Conservation (phyloP, 2,888 invertebrate species). For the Clanis bilineata region DNA sequence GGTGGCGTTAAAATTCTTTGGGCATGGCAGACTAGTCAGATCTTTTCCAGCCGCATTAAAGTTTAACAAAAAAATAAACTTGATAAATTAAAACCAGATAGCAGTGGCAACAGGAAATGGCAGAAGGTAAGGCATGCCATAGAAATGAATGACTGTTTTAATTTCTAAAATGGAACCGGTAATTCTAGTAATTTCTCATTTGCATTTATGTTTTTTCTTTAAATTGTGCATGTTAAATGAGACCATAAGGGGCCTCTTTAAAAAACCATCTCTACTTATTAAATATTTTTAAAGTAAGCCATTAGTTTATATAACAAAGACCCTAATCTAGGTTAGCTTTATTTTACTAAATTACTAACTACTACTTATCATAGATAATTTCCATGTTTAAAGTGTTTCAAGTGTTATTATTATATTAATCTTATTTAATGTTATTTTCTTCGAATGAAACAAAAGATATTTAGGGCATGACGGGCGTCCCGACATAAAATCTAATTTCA, state of each 20-base stretch:
- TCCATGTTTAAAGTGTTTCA: no score
- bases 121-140: neutral
- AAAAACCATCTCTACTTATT: no score
- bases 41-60: no score
- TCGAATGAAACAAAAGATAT: slow-evolving; percentile 2
- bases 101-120: neutral
- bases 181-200: slow-evolving; percentile 1
- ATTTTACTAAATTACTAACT: neutral
- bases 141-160: neutral
- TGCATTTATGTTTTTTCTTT: neutral
- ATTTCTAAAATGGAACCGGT: neutral
- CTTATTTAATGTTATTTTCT: neutral
- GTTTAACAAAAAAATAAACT: no score
- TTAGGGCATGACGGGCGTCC: slow-evolving; percentile 3
- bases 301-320: neutral
- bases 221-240: neutral
- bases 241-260: neutral
- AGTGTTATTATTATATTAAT: no score
- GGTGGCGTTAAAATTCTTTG: no score
- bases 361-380: no score
- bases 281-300: neutral
- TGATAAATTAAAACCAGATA: neutral
- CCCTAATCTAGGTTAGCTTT: neutral
- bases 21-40: no score
- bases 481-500: slow-evolving; percentile 8